Evolutionary conservation across 2,888 invertebrate species (phyloP).

Genomic region (Podotricha telesiphe): DNA sequence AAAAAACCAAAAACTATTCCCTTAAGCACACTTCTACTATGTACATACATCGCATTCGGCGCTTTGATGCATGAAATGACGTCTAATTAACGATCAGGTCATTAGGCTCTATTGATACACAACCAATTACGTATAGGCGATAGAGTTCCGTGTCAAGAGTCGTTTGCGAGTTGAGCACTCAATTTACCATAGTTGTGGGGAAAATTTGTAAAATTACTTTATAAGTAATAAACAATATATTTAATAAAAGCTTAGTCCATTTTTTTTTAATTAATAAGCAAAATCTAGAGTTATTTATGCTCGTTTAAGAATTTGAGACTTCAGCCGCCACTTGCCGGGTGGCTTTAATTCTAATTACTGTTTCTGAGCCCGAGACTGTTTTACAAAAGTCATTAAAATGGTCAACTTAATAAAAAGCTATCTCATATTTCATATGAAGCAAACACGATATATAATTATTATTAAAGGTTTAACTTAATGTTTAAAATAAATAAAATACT

Average conservation of each 20-base stretch:
- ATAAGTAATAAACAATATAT: too few relatives aligned
- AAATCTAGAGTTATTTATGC: too few relatives aligned
- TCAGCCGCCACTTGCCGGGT: too few relatives aligned
- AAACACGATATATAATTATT: constrained; percentile 5
- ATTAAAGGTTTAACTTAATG: background rate
- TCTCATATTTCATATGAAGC: background rate
- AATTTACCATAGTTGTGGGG: constrained; percentile 6
- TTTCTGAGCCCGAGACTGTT: too few relatives aligned
- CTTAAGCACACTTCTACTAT: constrained; percentile 23
- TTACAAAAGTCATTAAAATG: background rate
- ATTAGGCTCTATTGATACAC: constrained; percentile 61
- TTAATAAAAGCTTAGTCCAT: too few relatives aligned
- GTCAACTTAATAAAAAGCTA: background rate
- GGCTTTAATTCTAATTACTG: too few relatives aligned
- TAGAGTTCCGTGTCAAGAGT: constrained; percentile 15
- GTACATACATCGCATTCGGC: constrained; percentile 51
- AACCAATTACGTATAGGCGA: constrained; percentile 34
- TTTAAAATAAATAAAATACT: background rate
- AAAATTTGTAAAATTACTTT: background rate
- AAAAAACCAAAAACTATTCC: background rate
- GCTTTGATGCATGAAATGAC: constrained; percentile 59
- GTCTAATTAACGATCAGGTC: constrained; percentile 63
- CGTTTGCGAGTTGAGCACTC: constrained; percentile 19
- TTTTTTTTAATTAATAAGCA: too few relatives aligned
- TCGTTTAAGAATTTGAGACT: too few relatives aligned